These are phyloP conservation scores for Amniataba percoides DNA, from an alignment of 2,797 vertebrate species.

Conservation along the genomic window DNA sequence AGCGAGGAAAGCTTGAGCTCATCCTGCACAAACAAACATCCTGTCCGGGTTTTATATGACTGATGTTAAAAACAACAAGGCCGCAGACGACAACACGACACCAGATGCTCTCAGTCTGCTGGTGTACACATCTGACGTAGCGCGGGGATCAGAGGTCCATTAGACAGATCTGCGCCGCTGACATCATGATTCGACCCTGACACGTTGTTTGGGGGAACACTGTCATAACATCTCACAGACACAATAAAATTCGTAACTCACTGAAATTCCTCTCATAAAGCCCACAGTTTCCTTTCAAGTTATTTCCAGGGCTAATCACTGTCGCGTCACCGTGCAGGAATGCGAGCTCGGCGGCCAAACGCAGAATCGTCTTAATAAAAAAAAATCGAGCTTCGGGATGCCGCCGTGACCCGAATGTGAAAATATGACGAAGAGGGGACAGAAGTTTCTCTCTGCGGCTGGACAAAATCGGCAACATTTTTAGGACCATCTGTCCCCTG, in stretches of 20 bases:
- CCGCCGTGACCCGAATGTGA: constrained; percentile 39
- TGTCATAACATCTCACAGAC: constrained; percentile 73
- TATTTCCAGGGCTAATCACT: constrained; percentile 30
- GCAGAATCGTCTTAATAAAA: constrained; percentile 11
- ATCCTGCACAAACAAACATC: constrained; percentile 46
- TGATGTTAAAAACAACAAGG: constrained; percentile 43
- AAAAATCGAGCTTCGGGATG: constrained; percentile 1
- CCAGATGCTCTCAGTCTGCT: constrained; percentile 44
- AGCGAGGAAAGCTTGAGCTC: constrained; percentile 37
- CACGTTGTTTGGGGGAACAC: constrained; percentile 55
- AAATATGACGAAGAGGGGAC: constrained; percentile 27
- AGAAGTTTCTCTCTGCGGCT: background rate
- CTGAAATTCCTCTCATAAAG: constrained; percentile 37
- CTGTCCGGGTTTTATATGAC: constrained; percentile 19
- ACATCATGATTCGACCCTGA: constrained; percentile 47
- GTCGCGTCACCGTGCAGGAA: constrained; percentile 39
- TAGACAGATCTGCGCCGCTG: constrained; percentile 21
- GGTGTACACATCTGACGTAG: constrained; percentile 23
- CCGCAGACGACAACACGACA: constrained; percentile 6
- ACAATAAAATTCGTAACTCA: constrained; percentile 21
- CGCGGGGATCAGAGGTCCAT: constrained; percentile 11
- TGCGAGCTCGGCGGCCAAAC: constrained; percentile 16
- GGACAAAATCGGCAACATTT: no score
- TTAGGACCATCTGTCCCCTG: background rate
- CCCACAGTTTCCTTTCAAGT: constrained; percentile 36